A percentile compares a stretch with the other conserved stretches of the same genome.
Evolutionary conservation across 2,888 invertebrate genomes (phyloP).

Genomic region (Eristalinus sepulchralis): DNA sequence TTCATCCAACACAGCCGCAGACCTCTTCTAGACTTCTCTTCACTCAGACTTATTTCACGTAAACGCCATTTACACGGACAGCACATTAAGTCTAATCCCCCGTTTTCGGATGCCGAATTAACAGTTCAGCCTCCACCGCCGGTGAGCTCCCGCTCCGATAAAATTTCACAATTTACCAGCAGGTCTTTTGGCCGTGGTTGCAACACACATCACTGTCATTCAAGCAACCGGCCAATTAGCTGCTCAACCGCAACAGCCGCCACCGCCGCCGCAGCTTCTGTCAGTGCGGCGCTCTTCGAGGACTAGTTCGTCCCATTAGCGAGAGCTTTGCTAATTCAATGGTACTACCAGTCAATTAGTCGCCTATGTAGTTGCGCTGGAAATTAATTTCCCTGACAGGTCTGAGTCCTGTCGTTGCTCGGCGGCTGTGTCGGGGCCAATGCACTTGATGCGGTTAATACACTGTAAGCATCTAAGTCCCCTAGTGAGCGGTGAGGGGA

Average conservation of each 20-base stretch:
- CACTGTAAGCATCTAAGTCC: not conserved
- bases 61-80: too few species aligned
- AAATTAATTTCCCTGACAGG: conserved; percentile 1
- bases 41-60: too few species aligned
- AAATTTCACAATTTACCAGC: not conserved
- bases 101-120: too few species aligned
- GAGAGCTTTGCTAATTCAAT: not conserved
- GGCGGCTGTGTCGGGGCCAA: not conserved
- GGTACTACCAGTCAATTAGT: not conserved
- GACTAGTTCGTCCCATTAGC: not conserved
- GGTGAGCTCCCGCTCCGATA: not conserved
- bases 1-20: not conserved
- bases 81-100: too few species aligned
- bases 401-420: not conserved
- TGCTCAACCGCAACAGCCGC: not conserved
- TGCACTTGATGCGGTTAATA: not conserved
- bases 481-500: not conserved
- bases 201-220: not conserved
- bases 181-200: not conserved
- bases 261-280: not conserved
- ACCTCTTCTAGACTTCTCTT: too few species aligned
- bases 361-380: not conserved
- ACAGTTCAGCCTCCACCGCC: too few species aligned
- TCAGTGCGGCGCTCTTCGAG: not conserved
- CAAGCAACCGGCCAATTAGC: not conserved